Evolutionary conservation across 2,888 invertebrate species (phyloP).

Genomic region (Acrobasis consociella): DNA sequence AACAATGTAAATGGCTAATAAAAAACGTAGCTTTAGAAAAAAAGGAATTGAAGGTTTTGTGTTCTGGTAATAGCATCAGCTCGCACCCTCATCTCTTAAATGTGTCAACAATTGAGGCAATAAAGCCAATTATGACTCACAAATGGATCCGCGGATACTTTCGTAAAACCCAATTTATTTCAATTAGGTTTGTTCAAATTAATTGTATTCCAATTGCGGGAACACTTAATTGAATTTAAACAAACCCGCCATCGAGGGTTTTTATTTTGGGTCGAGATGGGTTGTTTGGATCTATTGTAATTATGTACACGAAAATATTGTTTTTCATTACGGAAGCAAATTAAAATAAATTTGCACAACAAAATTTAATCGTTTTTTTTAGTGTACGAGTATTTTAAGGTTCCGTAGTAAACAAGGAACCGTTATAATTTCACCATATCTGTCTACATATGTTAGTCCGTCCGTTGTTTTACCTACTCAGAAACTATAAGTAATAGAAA

Average conservation of each 20-base stretch:
- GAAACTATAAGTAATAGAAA: no score
- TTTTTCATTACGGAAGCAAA: not conserved
- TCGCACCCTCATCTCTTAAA: constrained; percentile 11
- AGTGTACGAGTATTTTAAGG: not conserved
- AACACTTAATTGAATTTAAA: constrained; percentile 29
- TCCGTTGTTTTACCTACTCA: no score
- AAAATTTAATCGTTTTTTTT: not conserved
- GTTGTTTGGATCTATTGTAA: constrained; percentile 15
- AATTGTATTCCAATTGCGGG: constrained; percentile 30
- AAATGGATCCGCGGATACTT: constrained; percentile 22
- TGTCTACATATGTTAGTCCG: no score
- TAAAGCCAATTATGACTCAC: constrained; percentile 21
- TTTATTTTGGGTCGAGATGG: constrained; percentile 14
- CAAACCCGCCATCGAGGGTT: constrained; percentile 16
- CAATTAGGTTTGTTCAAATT: constrained; percentile 27
- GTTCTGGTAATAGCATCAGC: not conserved
- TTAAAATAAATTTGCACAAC: not conserved
- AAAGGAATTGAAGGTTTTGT: not conserved
- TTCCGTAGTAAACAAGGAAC: no score
- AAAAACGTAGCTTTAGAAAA: no score
- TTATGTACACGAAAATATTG: not conserved
- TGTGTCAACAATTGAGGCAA: constrained; percentile 19
- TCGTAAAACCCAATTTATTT: constrained; percentile 18
- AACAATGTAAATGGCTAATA: no score
- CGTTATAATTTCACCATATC: no score